Evolutionary conservation across 2,113 vertebrate species (phyloP), one percentile per base, ranked within the genome.

Genomic region (Notarius lentiginosus): DNA sequence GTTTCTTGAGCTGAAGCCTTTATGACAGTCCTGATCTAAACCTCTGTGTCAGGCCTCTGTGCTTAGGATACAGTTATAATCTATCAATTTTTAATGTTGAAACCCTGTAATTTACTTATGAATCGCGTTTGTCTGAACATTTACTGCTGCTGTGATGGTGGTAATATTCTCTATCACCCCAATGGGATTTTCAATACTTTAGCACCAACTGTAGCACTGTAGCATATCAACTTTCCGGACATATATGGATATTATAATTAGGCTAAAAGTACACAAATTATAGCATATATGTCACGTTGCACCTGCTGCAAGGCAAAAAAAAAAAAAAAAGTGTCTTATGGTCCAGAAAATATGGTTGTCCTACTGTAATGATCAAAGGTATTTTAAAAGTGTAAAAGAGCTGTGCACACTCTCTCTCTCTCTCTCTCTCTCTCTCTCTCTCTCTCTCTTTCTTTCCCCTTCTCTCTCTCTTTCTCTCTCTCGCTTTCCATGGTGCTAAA

Each of bases 401-500:
- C 24, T 18, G 60, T 18, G 53, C 82, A 86, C 79, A 79, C 85
- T 88, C 86, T 88, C 24, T 80, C 9, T 76, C 10, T 76, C 20
- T 51, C 20, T 76, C 47, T 24, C 15, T 18, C 0, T 41, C 12
- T 58, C 53, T 58, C 77, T 34, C 24, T 56, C 2, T 55, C 24
- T 55, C 24, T 17, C 75, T 27, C 20, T 1, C 53, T 58, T 4
- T 6, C 55, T 27, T 84, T 82, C 18, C 51, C 72, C 24, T 47
- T 76, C 24, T 79, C 53, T 56, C 53, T 58, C 53, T 58, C 53
- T 20, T 79, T 85, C 70, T 86, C 79, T 89, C 87, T 91, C 90
- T 91, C 84, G 84, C 89, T 86, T 68, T 90, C 89, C 91, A 87
- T 88, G 77, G 92, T 92, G 90, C 90, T 86, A 87, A 85, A 86